Evolutionary conservation across 2,113 vertebrate species (phyloP).

Genomic region (Clinocottus analis): DNA sequence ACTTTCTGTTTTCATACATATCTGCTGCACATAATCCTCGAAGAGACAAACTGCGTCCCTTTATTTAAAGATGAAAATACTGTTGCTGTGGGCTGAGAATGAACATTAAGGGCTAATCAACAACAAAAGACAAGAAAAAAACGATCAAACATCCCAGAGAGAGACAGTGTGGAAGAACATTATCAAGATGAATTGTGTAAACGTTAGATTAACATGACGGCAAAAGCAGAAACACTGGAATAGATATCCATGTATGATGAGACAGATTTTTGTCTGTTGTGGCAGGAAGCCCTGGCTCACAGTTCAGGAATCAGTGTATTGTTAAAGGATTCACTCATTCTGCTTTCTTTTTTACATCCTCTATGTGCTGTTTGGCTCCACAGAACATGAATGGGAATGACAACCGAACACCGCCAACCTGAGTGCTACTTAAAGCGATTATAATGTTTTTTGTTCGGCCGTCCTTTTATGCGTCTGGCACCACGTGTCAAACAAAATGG

Average conservation of each 20-base stretch:
- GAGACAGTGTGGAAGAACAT: not conserved
- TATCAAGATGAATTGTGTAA: not conserved
- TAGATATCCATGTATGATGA: not conserved
- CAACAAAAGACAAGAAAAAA: not conserved
- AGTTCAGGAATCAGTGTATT: slow-evolving; percentile 5
- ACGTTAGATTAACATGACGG: not conserved
- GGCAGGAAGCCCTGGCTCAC: not conserved
- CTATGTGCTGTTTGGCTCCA: not conserved
- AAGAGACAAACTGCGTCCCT: not conserved
- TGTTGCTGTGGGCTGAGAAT: not conserved
- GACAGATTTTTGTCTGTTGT: not conserved
- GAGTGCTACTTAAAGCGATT: slow-evolving; percentile 4
- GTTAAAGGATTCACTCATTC: slow-evolving; percentile 13
- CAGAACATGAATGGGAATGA: not conserved
- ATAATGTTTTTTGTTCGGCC: not conserved
- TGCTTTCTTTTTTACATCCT: too few species aligned
- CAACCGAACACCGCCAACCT: not conserved
- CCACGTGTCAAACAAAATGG: not conserved
- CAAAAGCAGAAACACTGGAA: not conserved
- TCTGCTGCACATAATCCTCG: not conserved
- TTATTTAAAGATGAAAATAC: not conserved
- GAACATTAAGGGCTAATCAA: not conserved
- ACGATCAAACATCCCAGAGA: not conserved
- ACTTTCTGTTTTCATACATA: not conserved
- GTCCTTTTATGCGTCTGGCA: not conserved